Evolutionary conservation across 2,888 invertebrate species (phyloP).

Genomic region (Hypercompe scribonia): DNA sequence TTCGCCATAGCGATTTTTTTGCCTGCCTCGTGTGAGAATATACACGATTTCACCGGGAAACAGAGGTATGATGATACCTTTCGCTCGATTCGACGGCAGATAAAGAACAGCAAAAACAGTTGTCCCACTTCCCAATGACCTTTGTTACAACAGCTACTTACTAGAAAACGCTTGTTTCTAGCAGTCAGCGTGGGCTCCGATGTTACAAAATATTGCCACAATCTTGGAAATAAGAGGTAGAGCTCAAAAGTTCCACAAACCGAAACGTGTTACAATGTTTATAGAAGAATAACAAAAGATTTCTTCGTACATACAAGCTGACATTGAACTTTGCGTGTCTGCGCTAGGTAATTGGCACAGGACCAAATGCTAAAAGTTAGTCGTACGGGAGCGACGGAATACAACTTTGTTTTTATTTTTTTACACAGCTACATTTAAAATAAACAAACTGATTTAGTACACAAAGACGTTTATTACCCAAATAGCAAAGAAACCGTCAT

Average conservation of each 20-base stretch:
- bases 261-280: constrained; percentile 36
- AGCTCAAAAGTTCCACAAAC: constrained; percentile 22
- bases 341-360: constrained; percentile 75
- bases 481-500: constrained; percentile 33
- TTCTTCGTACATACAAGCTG: constrained; percentile 53
- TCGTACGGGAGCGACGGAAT: constrained; percentile 36
- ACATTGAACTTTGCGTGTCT: constrained; percentile 77
- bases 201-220: constrained; percentile 42
- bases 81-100: constrained; percentile 80
- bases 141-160: constrained; percentile 72
- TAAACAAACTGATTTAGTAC: constrained; percentile 13
- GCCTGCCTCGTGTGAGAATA: constrained; percentile 76
- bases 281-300: constrained; percentile 48
- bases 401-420: constrained; percentile 28
- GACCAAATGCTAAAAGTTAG: constrained; percentile 65
- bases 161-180: constrained; percentile 60
- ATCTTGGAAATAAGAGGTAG: constrained; percentile 38
- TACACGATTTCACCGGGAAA: constrained; percentile 82
- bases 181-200: constrained; percentile 37
- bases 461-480: constrained; percentile 37
- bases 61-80: constrained; percentile 78
- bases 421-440: constrained; percentile 19
- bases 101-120: constrained; percentile 77
- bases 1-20: constrained; percentile 70
- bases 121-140: constrained; percentile 83